A percentile compares a stretch with the other conserved stretches of the same genome.
These are phyloP conservation scores for Sinocyclocheilus rhinocerous DNA, from an alignment of 2,113 vertebrate genomes.

Conservation along the genomic window DNA sequence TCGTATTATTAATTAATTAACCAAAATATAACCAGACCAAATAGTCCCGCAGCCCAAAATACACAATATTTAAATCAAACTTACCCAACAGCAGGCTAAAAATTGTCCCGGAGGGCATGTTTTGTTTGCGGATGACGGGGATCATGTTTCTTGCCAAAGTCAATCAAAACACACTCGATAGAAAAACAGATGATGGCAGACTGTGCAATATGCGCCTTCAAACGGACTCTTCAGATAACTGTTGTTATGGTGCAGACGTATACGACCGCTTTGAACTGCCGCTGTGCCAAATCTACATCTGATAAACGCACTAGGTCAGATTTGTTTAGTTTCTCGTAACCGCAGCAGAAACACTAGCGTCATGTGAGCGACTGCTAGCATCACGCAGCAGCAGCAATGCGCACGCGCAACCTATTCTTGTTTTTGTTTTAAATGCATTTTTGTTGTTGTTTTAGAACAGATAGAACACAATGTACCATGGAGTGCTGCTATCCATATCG, in stretches of 20 bases:
- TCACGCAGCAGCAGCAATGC: background rate
- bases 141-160: slow-evolving; percentile 63
- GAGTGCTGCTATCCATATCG: background rate
- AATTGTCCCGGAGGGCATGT: slow-evolving; percentile 52
- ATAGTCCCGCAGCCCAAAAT: background rate
- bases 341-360: slow-evolving; percentile 25
- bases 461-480: background rate
- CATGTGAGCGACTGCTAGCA: slow-evolving; percentile 41
- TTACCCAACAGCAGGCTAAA: slow-evolving; percentile 67
- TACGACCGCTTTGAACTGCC: background rate
- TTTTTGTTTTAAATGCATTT: background rate
- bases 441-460: background rate
- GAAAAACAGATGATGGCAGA: slow-evolving; percentile 21
- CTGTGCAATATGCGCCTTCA: background rate
- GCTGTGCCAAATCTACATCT: background rate
- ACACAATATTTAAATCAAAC: slow-evolving; percentile 34
- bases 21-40: background rate
- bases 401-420: background rate
- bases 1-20: background rate
- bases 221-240: background rate
- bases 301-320: background rate
- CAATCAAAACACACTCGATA: slow-evolving; percentile 33
- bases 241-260: background rate
- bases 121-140: slow-evolving; percentile 45
- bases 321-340: slow-evolving; percentile 42